phyloP scores from a whole-genome alignment of 2,113 vertebrate genomes.

The Pseudopodoces humilis region DNA sequence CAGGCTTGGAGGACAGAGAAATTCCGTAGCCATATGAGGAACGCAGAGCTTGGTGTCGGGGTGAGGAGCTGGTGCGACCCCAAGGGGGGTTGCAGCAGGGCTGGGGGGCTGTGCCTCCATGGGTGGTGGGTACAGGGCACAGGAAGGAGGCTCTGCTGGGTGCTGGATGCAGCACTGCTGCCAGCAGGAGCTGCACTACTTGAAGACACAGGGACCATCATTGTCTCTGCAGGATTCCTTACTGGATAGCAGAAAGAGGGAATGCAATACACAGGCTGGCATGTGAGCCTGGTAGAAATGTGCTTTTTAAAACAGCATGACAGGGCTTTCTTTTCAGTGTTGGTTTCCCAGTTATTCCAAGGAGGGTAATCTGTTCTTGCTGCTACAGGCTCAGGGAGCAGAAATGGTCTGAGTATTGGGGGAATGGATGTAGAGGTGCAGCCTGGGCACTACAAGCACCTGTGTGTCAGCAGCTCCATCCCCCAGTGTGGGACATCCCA shows the following conservation, averaged over 20 bases:
- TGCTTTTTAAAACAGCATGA: not conserved
- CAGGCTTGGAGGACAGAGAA: not conserved
- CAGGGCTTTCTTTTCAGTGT: not conserved
- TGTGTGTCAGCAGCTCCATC: not conserved
- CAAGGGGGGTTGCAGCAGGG: not conserved
- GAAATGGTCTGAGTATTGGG: not conserved
- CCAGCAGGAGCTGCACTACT: not conserved
- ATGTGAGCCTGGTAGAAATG: not conserved
- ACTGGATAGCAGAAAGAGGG: not conserved
- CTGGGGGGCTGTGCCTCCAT: not conserved
- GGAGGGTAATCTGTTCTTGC: not conserved
- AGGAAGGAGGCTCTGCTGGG: slow-evolving; percentile 14
- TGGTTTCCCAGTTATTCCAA: not conserved
- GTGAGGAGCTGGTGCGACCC: not conserved
- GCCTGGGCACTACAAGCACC: fast-evolving
- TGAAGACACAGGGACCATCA: not conserved
- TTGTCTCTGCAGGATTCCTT: not conserved
- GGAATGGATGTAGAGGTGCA: not conserved
- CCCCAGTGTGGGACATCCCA: not conserved
- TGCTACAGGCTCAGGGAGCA: not conserved
- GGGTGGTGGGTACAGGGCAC: not conserved
- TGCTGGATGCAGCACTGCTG: not conserved
- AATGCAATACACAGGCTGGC: not conserved
- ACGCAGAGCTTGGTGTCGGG: not conserved
- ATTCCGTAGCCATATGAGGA: not conserved